Evolutionary conservation across 1,140 invertebrate genomes (phyloP).

Genomic region (Mya arenaria): DNA sequence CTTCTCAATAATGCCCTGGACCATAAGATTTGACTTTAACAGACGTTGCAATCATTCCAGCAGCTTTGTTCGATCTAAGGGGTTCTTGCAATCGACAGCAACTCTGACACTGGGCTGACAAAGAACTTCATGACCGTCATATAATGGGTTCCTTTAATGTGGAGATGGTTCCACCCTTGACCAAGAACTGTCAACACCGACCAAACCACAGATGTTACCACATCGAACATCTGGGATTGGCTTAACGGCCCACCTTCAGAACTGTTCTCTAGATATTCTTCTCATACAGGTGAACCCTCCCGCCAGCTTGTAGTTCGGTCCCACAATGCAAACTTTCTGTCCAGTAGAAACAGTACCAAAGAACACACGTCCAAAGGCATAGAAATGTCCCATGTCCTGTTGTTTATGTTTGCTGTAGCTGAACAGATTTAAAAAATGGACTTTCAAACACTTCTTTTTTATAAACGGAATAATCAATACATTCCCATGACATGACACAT

Average conservation of each 20-base stretch:
- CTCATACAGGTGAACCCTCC: conserved; percentile 99
- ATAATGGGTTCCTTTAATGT: conserved; percentile 99
- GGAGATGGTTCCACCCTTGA: conserved; percentile 99
- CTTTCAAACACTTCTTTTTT: too few relatives aligned
- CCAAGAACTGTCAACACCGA: conserved; percentile 99
- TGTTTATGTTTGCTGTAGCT: too few relatives aligned
- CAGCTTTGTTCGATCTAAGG: conserved; percentile 98
- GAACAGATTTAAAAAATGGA: too few relatives aligned
- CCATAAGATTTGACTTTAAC: conserved; percentile 99
- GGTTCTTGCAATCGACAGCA: conserved; percentile 99
- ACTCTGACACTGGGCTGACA: conserved; percentile 99
- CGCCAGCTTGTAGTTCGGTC: conserved; percentile 98
- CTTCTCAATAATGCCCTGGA: conserved; percentile 93
- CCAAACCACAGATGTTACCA: conserved; percentile 99
- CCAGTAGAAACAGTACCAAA: conserved; percentile 97
- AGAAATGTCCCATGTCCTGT: conserved; percentile 99
- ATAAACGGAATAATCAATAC: too few relatives aligned
- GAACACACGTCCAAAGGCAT: conserved; percentile 99
- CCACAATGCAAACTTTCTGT: conserved; percentile 90
- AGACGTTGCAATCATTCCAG: conserved; percentile 98
- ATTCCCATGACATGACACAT: too few relatives aligned
- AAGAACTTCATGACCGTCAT: conserved; percentile 95
- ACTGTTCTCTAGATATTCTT: conserved; percentile 99
- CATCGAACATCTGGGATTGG: conserved; percentile 99
- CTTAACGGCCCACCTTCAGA: conserved; percentile 99